phyloP scores from a whole-genome alignment of 2,113 vertebrate genomes.

The Egretta garzetta region DNA sequence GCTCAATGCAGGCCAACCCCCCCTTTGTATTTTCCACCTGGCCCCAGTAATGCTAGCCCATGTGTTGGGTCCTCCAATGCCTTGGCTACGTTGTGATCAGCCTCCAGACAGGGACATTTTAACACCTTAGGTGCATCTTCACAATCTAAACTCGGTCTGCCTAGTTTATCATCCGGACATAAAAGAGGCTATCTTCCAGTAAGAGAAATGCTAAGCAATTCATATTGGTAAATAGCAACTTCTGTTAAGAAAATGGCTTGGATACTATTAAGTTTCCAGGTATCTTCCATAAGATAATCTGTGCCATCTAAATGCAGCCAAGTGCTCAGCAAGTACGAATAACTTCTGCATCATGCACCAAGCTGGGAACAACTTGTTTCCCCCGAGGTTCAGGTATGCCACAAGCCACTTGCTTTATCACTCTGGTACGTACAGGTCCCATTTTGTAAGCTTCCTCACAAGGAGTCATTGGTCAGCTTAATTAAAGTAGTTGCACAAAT shows the following conservation, averaged over 20 bases:
- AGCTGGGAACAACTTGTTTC: background rate
- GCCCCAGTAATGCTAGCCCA: background rate
- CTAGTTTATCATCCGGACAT: background rate
- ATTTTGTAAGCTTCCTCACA: background rate
- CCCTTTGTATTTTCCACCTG: background rate
- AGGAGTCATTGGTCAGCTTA: background rate
- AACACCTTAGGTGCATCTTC: background rate
- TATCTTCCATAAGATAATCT: background rate
- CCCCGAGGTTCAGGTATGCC: background rate
- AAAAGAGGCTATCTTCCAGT: background rate
- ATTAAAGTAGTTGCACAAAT: background rate
- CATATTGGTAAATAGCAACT: background rate
- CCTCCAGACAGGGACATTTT: background rate
- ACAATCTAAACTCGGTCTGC: background rate
- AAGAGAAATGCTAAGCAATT: background rate
- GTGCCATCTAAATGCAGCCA: background rate
- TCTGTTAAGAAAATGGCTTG: background rate
- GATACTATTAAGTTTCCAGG: background rate
- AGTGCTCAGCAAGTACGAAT: background rate
- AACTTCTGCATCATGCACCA: background rate
- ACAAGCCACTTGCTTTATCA: background rate
- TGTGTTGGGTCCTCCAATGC: background rate
- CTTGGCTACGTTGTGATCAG: background rate
- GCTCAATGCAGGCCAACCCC: accelerated
- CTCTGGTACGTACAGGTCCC: accelerated